Conservation (phyloP, 2,797 vertebrate genomes). For the Spinibarbus caldwelli region DNA sequence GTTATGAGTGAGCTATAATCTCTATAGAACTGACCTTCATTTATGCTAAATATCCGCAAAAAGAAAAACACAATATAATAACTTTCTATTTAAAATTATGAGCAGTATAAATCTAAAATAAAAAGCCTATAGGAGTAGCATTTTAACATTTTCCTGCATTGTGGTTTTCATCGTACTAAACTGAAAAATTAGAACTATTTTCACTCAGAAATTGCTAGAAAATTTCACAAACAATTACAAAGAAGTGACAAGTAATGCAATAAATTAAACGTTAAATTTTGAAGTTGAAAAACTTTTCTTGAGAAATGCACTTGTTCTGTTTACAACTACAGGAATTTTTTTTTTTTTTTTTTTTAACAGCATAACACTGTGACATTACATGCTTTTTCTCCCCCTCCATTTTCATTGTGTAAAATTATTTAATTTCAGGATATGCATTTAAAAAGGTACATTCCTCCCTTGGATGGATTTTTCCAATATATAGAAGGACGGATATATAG, state of each 20-base stretch:
- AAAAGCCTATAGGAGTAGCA: background rate
- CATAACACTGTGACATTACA: constrained; percentile 62
- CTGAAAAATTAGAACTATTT: background rate
- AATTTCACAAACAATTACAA: background rate
- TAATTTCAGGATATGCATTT: constrained; percentile 78
- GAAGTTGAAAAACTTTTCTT: background rate
- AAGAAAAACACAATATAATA: no score
- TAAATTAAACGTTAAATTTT: background rate
- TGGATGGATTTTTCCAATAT: constrained; percentile 74
- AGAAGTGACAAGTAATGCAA: background rate
- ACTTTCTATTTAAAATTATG: no score
- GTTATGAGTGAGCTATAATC: constrained; percentile 15
- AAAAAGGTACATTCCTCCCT: constrained; percentile 79
- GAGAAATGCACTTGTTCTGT: background rate
- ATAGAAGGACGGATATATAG: constrained; percentile 82
- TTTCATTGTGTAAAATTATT: constrained; percentile 70
- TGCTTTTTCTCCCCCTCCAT: constrained; percentile 14
- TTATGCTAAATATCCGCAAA: constrained; percentile 20
- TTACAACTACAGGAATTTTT: background rate
- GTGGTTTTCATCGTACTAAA: background rate
- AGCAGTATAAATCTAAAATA: background rate
- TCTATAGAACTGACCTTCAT: background rate
- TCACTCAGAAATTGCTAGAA: background rate
- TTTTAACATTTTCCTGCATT: background rate
- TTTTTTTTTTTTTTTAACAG: background rate